Percentiles rank a stretch among this genome's conserved stretches.
phyloP scores from a whole-genome alignment of 64 coral and sea anemone species.

The Catalaphyllia jardinei region DNA sequence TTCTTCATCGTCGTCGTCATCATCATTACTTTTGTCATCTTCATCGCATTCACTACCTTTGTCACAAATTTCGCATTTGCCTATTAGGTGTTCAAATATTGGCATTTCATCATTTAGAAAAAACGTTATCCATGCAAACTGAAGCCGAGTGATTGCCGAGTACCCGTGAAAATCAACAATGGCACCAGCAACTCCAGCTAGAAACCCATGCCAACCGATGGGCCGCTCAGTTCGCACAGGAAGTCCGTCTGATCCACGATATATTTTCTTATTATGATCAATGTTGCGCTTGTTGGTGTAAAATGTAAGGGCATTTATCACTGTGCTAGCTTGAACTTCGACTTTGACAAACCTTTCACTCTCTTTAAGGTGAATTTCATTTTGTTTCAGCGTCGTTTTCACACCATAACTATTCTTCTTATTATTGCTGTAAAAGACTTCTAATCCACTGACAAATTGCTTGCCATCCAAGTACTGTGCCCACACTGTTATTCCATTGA shows the following conservation, averaged over 20 bases:
- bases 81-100: background rate
- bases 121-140: slow-evolving; percentile 64
- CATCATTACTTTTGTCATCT: background rate
- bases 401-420: slow-evolving; percentile 51
- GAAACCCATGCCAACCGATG: slow-evolving; percentile 43
- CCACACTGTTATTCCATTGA: slow-evolving; percentile 79
- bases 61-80: background rate
- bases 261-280: slow-evolving; percentile 16
- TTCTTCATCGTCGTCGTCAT: background rate
- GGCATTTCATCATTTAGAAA: slow-evolving; percentile 21
- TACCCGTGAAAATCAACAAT: slow-evolving; percentile 56
- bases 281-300: slow-evolving; percentile 56
- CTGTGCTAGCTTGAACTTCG: slow-evolving; percentile 58
- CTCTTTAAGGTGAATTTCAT: slow-evolving; percentile 48
- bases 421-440: slow-evolving; percentile 71
- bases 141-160: slow-evolving; percentile 66
- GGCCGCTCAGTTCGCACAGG: slow-evolving; percentile 8
- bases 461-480: slow-evolving; percentile 48
- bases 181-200: slow-evolving; percentile 51
- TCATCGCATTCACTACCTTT: background rate
- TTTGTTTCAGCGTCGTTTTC: background rate
- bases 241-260: slow-evolving; percentile 55
- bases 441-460: slow-evolving; percentile 71
- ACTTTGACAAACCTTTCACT: slow-evolving; percentile 66
- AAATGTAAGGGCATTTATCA: slow-evolving; percentile 77